Conservation (phyloP, 2,888 invertebrate genomes). For the Loripinus fragilis region DNA sequence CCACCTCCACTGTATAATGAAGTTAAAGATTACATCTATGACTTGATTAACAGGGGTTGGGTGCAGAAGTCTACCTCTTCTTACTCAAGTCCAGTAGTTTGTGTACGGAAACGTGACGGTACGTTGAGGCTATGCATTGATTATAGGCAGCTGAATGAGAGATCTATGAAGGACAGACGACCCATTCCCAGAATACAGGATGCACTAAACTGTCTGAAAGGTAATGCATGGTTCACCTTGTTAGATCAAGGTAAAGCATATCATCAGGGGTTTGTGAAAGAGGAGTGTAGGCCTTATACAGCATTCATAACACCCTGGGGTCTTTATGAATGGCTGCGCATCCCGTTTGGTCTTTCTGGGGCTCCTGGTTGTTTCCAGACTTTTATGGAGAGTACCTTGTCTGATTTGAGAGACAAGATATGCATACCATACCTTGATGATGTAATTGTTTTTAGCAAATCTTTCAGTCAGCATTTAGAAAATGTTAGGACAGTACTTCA, state of each 20-base stretch:
- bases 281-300: conserved; percentile 16
- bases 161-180: conserved; percentile 12
- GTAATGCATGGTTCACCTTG: conserved; percentile 32
- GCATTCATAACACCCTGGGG: conserved; percentile 51
- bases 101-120: conserved; percentile 41
- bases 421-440: conserved; percentile 49
- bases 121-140: conserved; percentile 39
- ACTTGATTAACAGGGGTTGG: conserved; percentile 29
- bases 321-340: conserved; percentile 44
- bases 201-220: conserved; percentile 27
- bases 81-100: conserved; percentile 45
- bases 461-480: conserved; percentile 32
- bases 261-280: conserved; percentile 39
- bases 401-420: conserved; percentile 30
- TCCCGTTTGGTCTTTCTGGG: too few relatives aligned
- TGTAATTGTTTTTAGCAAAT: conserved; percentile 24
- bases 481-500: conserved; percentile 31
- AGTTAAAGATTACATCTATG: conserved; percentile 42
- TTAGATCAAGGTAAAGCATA: conserved; percentile 51
- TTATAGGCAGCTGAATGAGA: conserved; percentile 31
- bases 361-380: conserved; percentile 25
- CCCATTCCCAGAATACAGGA: conserved; percentile 46
- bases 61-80: conserved; percentile 8
- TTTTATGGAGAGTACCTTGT: conserved; percentile 34
- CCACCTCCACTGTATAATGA: conserved; percentile 38